These are phyloP conservation scores for Rotaria macrura DNA, from an alignment of 2,888 invertebrate species.

Conservation along the genomic window DNA sequence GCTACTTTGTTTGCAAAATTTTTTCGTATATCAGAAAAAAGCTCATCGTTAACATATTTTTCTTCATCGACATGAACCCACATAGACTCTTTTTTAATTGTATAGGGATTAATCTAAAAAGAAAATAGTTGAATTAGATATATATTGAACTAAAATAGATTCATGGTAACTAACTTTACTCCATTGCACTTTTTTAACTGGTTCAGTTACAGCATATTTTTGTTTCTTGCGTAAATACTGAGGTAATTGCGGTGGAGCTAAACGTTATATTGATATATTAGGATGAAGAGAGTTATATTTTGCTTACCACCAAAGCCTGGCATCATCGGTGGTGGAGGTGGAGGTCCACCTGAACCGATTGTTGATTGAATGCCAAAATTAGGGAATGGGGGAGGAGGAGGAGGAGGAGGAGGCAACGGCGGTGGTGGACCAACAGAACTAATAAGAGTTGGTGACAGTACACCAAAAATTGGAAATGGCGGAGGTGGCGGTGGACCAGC, in stretches of 20 bases:
- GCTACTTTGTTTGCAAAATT: neutral
- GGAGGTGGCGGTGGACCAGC: neutral
- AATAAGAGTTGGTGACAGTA: neutral
- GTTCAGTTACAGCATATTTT: conserved; percentile 1
- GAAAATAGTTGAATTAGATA: neutral
- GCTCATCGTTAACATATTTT: neutral
- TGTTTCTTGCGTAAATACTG: neutral
- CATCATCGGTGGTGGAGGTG: conserved; percentile 12
- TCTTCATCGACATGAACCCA: conserved; percentile 10
- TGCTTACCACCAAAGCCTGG: neutral
- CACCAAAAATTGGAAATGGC: neutral
- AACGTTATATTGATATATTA: neutral
- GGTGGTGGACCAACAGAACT: neutral
- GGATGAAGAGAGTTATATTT: neutral
- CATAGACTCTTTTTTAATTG: conserved; percentile 14
- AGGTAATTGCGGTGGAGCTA: neutral
- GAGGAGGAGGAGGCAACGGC: neutral
- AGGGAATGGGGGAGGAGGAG: neutral
- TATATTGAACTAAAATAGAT: too few species aligned
- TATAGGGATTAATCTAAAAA: neutral
- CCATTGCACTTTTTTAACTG: neutral
- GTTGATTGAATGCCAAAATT: neutral
- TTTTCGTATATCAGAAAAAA: neutral
- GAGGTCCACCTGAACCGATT: neutral
- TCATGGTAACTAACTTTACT: neutral